A percentile compares a stretch with the other conserved stretches of the same genome.
These are phyloP conservation scores for Falco punctatus DNA, from an alignment of 2,113 vertebrate genomes.

Conservation along the genomic window DNA sequence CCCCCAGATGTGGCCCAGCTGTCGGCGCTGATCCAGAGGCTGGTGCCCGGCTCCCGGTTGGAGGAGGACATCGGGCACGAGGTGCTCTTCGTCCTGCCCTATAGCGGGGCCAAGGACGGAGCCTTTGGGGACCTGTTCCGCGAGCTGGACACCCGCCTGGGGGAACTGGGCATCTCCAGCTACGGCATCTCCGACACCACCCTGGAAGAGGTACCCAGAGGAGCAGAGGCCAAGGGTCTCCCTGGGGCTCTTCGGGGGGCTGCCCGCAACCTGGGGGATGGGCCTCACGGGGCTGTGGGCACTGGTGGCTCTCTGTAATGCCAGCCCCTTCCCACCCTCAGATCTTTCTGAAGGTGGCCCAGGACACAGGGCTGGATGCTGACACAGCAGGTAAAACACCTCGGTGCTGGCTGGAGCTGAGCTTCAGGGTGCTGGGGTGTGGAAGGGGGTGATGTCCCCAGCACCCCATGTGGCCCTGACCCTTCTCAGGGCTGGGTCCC, in stretches of 20 bases:
- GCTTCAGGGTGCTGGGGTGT: neutral
- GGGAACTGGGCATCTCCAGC: constrained; percentile 80
- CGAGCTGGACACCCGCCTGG: constrained; percentile 78
- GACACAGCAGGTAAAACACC: constrained; percentile 31
- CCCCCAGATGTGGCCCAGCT: constrained; percentile 75
- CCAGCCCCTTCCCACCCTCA: neutral
- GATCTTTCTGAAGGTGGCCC: constrained; percentile 89
- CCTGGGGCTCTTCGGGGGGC: neutral
- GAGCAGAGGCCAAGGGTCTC: neutral
- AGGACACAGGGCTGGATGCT: constrained; percentile 65
- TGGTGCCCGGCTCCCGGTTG: constrained; percentile 76
- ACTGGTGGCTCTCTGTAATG: neutral
- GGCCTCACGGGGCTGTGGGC: neutral
- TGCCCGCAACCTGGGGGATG: fast-evolving
- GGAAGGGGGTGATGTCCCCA: neutral
- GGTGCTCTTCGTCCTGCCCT: constrained; percentile 82
- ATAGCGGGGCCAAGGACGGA: constrained; percentile 77
- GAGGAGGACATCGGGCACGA: constrained; percentile 83
- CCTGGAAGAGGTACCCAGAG: constrained; percentile 83
- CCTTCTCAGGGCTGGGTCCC: neutral
- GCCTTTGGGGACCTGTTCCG: constrained; percentile 79
- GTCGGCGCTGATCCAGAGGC: constrained; percentile 71
- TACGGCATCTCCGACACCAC: constrained; percentile 88
- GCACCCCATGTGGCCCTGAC: fast-evolving
- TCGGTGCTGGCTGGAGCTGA: neutral